Evolutionary conservation across 2,888 invertebrate species (phyloP), one percentile per base, ranked within the genome.

Genomic region (Lasioglossum morio): DNA sequence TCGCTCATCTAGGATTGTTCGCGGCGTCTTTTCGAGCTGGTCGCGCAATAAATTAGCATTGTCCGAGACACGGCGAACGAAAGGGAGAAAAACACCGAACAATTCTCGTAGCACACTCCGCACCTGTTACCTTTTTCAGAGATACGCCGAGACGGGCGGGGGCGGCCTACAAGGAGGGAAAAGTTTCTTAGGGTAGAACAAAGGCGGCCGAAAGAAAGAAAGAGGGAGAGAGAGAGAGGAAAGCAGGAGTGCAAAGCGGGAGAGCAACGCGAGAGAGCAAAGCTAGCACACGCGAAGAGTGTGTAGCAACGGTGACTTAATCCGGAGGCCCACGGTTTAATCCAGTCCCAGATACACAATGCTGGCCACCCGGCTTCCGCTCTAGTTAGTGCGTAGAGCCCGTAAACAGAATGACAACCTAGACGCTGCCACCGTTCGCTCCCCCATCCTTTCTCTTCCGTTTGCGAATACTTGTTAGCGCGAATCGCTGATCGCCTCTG

Each of bases 51-150:
- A 92, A 92, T 92, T 92, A 91, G 89, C 87, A 92, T 92, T 92
- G 92, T 92, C 85, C 87, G 84, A 37, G 4, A 7, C 27, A 75
- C 63, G 72, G 43, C 37, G 48, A 85, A 46, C 75, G 87, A 72
- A 77, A 46, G 60, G 34, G 66, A 66, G 74, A 60, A 60, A 48
- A 43, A 34, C 12, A 27, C 48, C 16, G 53, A 76, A 79, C 76
- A 34, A 78, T 89, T 84, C 87, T 85, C 87, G 86, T 85, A 87
- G 87, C 86, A 81, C 83, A 69, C 87, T 89, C 88, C 86, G 91
- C 92, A 92, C 92, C 92, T 92, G 92, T 92, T 92, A 91, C 91
- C 91, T 92, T 92, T 92, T 92, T 89, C 80, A 92, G 91, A 88
- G 82, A 77, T 84, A 79, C 87, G 70, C 60, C 63, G 63, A 77